Base-by-base conservation (phyloP, 2,888 invertebrate genomes). In the Drosophila cyrtoloma region DNA sequence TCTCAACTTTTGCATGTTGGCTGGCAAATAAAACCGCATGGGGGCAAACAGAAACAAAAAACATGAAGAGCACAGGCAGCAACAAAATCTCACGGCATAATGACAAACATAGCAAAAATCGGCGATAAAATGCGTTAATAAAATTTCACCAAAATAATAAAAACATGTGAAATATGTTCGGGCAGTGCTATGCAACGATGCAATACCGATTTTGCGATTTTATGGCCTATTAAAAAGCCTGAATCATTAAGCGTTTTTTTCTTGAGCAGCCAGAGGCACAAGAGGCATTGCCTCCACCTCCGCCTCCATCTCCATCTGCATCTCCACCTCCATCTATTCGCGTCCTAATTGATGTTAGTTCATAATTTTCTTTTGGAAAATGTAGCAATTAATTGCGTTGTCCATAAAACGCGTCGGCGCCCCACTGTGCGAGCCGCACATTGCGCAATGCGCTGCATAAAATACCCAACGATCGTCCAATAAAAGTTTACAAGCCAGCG, bases 351-450 rank as follows among this genome's bases (percentile, higher is more conserved):
- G 86, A 86, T 90, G 90, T 89, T 86, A 90, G 86, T 88, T 89
- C 90, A 86, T 86, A 89, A 86, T 88, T 86, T 90, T 88, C 86
- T 67, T 85, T 89, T 88, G 88, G 86, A 89, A 86, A 85, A 86
- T 89, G 86, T 86, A 89, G 90, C 90, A 86, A 86, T 86, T 86
- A 86, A 89, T 86, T 89, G 86, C 90, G 63, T 77, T 79, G 86
- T 81, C 83, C 88, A 86, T 86, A 86, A 86, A 89, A 86, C 90
- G 90, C 83, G 86, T 85, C 78, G 86, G 72, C 81, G 79, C 81
- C 86, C 86, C 88, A 90, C 90, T 87, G 90, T 83, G 90, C 83
- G 77, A 79, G 79, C 81, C 86, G 88, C 81, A 84, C 89, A 86
- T 87, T 88, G 86, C 84, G 88, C 90, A 87, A 87, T 85, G 79